Conservation (phyloP, 2,113 vertebrate species). For the Connochaetes taurinus region DNA sequence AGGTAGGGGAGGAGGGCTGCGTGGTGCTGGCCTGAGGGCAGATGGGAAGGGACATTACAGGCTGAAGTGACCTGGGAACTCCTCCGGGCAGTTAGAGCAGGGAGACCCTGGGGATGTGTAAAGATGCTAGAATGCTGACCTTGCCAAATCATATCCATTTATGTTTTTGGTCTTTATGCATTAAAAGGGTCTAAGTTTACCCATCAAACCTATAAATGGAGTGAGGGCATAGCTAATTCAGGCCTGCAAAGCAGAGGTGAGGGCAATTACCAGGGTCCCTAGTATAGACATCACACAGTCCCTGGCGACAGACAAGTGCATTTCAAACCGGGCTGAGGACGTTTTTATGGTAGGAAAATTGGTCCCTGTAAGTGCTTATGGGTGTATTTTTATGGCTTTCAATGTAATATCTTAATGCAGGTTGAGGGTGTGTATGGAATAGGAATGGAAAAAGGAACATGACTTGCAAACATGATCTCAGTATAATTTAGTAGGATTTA, state of each 20-base stretch:
- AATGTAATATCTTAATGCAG: slow-evolving; percentile 10
- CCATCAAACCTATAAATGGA: slow-evolving; percentile 56
- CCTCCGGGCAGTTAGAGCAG: background rate
- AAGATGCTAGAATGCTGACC: background rate
- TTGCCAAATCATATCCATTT: background rate
- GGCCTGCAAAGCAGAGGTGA: background rate
- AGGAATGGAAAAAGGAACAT: background rate
- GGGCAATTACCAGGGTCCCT: background rate
- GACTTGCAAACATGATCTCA: background rate
- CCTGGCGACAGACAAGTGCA: background rate
- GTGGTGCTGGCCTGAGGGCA: background rate
- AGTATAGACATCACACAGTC: background rate
- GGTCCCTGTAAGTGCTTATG: slow-evolving; percentile 13
- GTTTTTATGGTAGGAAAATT: background rate
- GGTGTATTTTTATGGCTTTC: slow-evolving; percentile 18
- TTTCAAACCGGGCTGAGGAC: background rate
- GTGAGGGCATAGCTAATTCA: slow-evolving; percentile 3
- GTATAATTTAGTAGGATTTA: background rate
- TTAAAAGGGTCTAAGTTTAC: slow-evolving; percentile 45
- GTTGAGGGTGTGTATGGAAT: background rate
- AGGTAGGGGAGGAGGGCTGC: background rate
- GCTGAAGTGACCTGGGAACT: background rate
- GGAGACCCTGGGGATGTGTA: background rate
- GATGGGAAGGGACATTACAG: background rate
- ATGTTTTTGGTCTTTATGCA: slow-evolving; percentile 8